These are phyloP conservation scores for Andrena praecox DNA, from an alignment of 2,888 invertebrate genomes.

Conservation along the genomic window DNA sequence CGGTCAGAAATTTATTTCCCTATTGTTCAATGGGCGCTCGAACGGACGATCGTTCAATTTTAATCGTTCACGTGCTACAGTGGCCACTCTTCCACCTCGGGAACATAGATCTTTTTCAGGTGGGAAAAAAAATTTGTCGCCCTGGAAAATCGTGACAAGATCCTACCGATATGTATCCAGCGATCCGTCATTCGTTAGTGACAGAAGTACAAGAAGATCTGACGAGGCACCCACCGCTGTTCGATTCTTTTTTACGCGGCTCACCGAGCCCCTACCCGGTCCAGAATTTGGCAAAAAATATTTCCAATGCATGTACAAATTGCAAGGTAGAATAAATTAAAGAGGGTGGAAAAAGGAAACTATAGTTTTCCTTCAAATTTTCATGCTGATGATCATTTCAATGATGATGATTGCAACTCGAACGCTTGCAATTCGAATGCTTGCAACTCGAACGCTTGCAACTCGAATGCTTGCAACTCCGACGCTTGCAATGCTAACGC, in stretches of 20 bases:
- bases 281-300: not conserved
- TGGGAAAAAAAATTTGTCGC: constrained; percentile 4
- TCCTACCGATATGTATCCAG: not conserved
- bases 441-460: not conserved
- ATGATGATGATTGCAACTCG: no score
- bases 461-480: not conserved
- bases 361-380: no score
- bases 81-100: not conserved
- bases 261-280: not conserved
- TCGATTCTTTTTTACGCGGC: constrained; percentile 29
- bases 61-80: constrained; percentile 33
- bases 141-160: constrained; percentile 11
- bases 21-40: constrained; percentile 29
- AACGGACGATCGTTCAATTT: constrained; percentile 44
- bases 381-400: no score
- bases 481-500: not conserved
- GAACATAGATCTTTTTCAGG: constrained; percentile 3
- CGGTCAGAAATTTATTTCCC: constrained; percentile 31
- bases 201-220: constrained; percentile 72
- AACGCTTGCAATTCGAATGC: not conserved
- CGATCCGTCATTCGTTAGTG: constrained; percentile 75
- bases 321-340: not conserved
- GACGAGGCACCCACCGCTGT: constrained; percentile 55
- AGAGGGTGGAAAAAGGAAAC: no score
- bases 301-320: not conserved